These are phyloP conservation scores for Pipistrellus nathusii DNA, from an alignment of 2,797 vertebrate genomes.

Conservation along the genomic window DNA sequence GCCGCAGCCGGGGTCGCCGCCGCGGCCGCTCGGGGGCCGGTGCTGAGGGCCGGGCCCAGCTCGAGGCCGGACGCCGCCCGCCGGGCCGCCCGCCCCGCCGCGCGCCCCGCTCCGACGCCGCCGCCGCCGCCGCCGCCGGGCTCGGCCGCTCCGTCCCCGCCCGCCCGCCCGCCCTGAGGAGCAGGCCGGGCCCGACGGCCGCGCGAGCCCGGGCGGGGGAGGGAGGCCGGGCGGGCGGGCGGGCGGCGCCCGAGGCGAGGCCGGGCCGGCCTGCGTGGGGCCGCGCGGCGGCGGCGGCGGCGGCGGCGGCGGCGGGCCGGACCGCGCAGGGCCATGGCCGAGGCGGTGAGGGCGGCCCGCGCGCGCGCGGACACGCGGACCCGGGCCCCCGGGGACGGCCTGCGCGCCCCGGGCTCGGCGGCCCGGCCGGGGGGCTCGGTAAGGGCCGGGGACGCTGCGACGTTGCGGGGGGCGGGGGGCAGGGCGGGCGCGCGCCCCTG, in stretches of 20 bases:
- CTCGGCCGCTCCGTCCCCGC: slow-evolving; percentile 61
- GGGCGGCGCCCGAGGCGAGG: slow-evolving; percentile 37
- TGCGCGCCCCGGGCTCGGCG: slow-evolving; percentile 62
- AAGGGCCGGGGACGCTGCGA: slow-evolving; percentile 17
- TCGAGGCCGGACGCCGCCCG: slow-evolving; percentile 59
- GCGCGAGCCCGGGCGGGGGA: slow-evolving; percentile 54
- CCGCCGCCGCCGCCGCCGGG: slow-evolving; percentile 51
- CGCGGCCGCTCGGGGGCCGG: slow-evolving; percentile 72
- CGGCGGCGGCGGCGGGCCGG: slow-evolving; percentile 58
- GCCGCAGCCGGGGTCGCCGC: slow-evolving; percentile 76
- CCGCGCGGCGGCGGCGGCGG: slow-evolving; percentile 58
- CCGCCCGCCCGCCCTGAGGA: not conserved
- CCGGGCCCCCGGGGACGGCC: slow-evolving; percentile 74
- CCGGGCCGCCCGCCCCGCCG: slow-evolving; percentile 60
- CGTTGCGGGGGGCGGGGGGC: not conserved
- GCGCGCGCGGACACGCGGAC: slow-evolving; percentile 72
- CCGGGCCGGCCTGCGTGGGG: slow-evolving; percentile 69
- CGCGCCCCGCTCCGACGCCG: slow-evolving; percentile 76
- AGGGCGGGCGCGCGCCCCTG: slow-evolving; percentile 30
- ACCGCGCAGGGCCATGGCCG: slow-evolving; percentile 73
- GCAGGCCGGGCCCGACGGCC: slow-evolving; percentile 77
- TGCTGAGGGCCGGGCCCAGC: slow-evolving; percentile 76
- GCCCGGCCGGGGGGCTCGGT: slow-evolving; percentile 76
- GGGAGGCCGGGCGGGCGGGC: slow-evolving; percentile 50
- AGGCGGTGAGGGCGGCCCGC: slow-evolving; percentile 72